phyloP scores from a whole-genome alignment of 2,113 vertebrate species.

The Neogobius melanostomus region DNA sequence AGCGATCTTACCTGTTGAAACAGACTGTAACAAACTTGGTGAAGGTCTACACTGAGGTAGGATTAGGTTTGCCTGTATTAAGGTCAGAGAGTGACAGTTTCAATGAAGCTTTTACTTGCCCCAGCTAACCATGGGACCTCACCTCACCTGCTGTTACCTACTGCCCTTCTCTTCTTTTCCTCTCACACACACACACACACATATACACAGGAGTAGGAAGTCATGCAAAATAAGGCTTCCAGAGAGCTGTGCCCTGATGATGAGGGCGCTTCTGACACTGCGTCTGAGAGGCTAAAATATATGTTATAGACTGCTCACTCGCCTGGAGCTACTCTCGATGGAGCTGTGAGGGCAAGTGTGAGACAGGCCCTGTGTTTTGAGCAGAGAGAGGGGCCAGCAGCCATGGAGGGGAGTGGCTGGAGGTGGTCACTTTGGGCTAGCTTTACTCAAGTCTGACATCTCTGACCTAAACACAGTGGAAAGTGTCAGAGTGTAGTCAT shows the following conservation, averaged over 20 bases:
- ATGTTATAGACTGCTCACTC: conserved; percentile 2
- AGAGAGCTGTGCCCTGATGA: not conserved
- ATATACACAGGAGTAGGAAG: conserved; percentile 4
- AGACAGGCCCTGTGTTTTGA: not conserved
- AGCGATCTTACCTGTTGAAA: too few relatives aligned
- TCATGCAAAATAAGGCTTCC: not conserved
- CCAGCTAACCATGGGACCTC: conserved; percentile 19
- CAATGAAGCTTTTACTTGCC: conserved; percentile 20
- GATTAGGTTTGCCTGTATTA: not conserved
- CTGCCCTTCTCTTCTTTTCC: not conserved
- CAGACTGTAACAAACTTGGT: too few relatives aligned
- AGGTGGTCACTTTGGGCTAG: not conserved
- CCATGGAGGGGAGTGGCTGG: not conserved
- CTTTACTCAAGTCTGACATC: not conserved
- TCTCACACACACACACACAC: not conserved
- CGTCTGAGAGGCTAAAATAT: conserved; percentile 21
- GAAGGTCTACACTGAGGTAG: too few relatives aligned
- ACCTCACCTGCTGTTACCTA: conserved; percentile 14
- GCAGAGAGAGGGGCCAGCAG: not conserved
- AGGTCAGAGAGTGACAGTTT: conserved; percentile 27
- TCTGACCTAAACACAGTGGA: not conserved
- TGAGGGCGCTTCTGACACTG: conserved; percentile 20
- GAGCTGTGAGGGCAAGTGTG: conserved; percentile 1
- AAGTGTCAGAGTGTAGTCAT: not conserved
- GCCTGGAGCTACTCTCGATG: not conserved